phyloP scores from a whole-genome alignment of 1,140 invertebrate species.

The Orchesella cincta region DNA sequence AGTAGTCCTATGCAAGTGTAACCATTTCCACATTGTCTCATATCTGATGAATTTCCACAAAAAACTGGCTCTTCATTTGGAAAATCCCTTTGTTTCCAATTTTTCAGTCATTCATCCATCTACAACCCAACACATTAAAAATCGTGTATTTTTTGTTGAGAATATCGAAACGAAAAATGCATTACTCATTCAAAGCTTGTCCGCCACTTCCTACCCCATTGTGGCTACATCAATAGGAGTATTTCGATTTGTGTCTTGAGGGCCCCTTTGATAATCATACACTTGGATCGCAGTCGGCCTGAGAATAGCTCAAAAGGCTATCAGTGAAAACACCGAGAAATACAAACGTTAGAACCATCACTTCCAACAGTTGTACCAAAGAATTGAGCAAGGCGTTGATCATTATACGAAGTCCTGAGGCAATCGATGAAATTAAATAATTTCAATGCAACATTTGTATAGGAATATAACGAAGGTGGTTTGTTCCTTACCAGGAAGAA shows the following conservation, averaged over 20 bases:
- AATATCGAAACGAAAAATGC: too few relatives aligned
- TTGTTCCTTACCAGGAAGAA: too few relatives aligned
- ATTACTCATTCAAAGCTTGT: conserved; percentile 63
- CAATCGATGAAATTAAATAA: too few relatives aligned
- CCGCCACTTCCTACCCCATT: conserved; percentile 52
- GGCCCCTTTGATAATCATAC: conserved; percentile 60
- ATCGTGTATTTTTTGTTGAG: too few relatives aligned
- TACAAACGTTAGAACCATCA: conserved; percentile 91
- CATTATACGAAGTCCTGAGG: conserved; percentile 88
- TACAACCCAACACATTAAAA: too few relatives aligned
- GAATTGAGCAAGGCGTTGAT: conserved; percentile 92
- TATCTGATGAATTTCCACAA: conserved; percentile 48
- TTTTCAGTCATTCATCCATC: conserved; percentile 55
- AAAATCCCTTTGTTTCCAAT: conserved; percentile 49
- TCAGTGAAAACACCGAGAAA: conserved; percentile 90
- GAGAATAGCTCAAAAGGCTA: conserved; percentile 87
- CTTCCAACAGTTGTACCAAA: conserved; percentile 89
- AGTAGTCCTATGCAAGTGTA: conserved; percentile 76
- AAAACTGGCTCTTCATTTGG: conserved; percentile 45
- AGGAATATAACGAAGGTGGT: too few relatives aligned
- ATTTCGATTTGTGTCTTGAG: conserved; percentile 11
- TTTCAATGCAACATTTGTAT: too few relatives aligned
- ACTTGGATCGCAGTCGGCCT: conserved; percentile 84
- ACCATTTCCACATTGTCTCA: conserved; percentile 70
- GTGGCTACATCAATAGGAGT: background rate